These are phyloP conservation scores for Rousettus leschenaultii DNA, from an alignment of 2,113 vertebrate genomes.

Conservation along the genomic window DNA sequence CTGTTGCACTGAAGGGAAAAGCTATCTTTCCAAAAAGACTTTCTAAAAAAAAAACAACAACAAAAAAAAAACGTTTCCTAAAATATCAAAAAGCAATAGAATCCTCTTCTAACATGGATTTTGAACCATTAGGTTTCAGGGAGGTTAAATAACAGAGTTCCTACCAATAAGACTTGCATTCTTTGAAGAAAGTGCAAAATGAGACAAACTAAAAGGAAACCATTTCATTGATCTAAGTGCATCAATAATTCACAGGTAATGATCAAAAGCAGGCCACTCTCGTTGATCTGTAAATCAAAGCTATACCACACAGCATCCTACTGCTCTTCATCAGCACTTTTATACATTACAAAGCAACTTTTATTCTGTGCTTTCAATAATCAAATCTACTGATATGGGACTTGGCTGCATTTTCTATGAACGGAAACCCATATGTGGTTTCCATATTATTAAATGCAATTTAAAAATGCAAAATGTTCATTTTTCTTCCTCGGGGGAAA, in stretches of 20 bases:
- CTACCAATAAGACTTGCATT: neutral
- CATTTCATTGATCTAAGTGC: constrained; percentile 36
- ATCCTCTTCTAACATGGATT: neutral
- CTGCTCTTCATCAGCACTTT: constrained; percentile 8
- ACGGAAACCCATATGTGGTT: neutral
- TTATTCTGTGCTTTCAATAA: neutral
- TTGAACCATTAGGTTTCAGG: neutral
- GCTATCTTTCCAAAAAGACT: neutral
- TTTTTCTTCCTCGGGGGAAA: neutral
- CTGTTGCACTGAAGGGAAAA: neutral
- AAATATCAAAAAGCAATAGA: neutral
- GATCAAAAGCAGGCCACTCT: neutral
- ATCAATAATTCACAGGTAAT: constrained; percentile 60
- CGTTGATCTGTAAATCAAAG: constrained; percentile 36
- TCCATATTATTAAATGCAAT: constrained; percentile 56
- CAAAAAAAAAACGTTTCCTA: neutral
- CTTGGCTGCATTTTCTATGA: constrained; percentile 24
- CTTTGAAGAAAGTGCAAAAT: constrained; percentile 5
- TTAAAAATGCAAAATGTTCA: constrained; percentile 19
- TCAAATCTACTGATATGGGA: neutral
- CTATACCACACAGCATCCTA: neutral
- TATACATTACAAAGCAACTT: neutral
- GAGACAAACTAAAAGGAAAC: constrained; percentile 34
- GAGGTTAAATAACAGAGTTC: neutral
- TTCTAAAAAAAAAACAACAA: neutral